phyloP scores from a whole-genome alignment of 1,140 invertebrate genomes.

The Aphelenchoides avenae region DNA sequence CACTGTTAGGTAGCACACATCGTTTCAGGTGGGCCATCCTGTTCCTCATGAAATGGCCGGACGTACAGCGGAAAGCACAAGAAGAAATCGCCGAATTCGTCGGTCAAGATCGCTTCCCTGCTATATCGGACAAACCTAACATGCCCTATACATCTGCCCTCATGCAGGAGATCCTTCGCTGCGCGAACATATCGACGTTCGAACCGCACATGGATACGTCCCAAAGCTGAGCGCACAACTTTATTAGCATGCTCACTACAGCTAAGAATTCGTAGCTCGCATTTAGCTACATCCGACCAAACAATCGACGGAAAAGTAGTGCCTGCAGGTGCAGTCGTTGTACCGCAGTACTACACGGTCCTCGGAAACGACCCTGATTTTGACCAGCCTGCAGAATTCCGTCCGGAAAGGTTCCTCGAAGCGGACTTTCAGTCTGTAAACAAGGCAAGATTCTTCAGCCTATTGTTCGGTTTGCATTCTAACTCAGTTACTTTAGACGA shows the following conservation, averaged over 20 bases:
- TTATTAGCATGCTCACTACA: no score
- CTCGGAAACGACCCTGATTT: not conserved
- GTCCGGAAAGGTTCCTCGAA: slow-evolving; percentile 9
- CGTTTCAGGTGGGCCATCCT: not conserved
- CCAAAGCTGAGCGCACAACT: no score
- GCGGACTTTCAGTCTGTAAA: not conserved
- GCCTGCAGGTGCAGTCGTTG: not conserved
- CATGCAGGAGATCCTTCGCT: slow-evolving; percentile 4
- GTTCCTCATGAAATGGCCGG: slow-evolving; percentile 4
- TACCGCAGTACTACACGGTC: not conserved
- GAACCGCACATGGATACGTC: not conserved
- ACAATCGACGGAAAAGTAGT: not conserved
- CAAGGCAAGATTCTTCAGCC: no score
- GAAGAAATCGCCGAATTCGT: slow-evolving; percentile 4
- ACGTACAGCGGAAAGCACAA: slow-evolving; percentile 10
- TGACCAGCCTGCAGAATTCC: not conserved
- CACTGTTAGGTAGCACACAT: not conserved
- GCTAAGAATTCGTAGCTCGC: not conserved
- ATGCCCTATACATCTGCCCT: slow-evolving; percentile 7
- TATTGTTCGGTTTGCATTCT: no score
- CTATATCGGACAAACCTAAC: slow-evolving; percentile 4
- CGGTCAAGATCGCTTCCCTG: not conserved
- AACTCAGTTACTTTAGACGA: no score
- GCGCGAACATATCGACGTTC: slow-evolving; percentile 4
- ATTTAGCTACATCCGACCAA: slow-evolving; percentile 1